Base-by-base conservation (phyloP, 2,888 invertebrate genomes). In the Stegana nigrithorax region DNA sequence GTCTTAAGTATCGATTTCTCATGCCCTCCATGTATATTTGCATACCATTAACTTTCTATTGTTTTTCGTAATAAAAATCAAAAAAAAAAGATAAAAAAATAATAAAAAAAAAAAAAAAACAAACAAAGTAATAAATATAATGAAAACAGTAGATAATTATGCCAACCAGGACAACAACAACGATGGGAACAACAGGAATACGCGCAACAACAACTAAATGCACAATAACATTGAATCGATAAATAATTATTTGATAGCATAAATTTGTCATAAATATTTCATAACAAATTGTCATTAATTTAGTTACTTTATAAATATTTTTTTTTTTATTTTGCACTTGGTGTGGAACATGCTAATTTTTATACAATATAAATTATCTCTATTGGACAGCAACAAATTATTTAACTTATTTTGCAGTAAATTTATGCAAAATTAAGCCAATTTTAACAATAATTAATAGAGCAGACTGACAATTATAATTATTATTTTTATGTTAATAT, bases 221-320 rank as follows among this genome's bases (percentile, higher is more conserved):
- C n/a, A n/a, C n/a, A n/a, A n/a, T n/a, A n/a, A n/a, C n/a, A n/a
- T 32, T 29, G 53, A 53, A 36, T 53, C 53, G 32, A 53, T 53
- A 53, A 32, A 53, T 53, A 32, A 53, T 53, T 29, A 53, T 53
- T 32, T 53, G 53, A 53, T 53, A 29, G 53, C 53, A 53, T 53
- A 53, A 53, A 53, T 53, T 53, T 53, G 53, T 53, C 53, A 53
- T 53, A 53, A 53, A 53, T 53, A 53, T 19, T 53, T 19, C 29
- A 53, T 53, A 32, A 36, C 53, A 53, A 53, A 53, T 53, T 53
- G 53, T 53, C 53, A 53, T 53, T 53, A 53, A 53, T 32, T 32
- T 21, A 14, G 17, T 14, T 14, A 21, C n/a, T 14, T 19, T 53
- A 7, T 29, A 14, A 10, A 1, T 2, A 17, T 51, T 27, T 27